A percentile compares a stretch with the other conserved stretches of the same genome.
phyloP scores from a whole-genome alignment of 1,140 invertebrate species.

The Musca vetustissima region DNA sequence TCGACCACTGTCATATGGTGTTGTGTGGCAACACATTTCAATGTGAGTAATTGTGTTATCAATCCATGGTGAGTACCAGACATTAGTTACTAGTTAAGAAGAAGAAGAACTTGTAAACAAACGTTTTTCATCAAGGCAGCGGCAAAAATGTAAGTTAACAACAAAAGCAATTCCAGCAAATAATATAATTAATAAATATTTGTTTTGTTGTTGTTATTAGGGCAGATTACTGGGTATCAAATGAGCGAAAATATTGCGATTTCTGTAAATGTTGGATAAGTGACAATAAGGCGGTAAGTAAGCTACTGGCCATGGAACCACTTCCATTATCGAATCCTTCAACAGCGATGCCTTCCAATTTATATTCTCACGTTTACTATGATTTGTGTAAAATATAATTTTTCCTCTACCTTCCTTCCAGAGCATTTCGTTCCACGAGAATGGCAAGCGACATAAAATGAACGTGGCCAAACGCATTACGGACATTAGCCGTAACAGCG shows the following conservation, averaged over 20 bases:
- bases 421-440: constrained; percentile 94
- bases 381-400: not conserved
- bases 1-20: no score
- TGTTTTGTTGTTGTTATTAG: constrained; percentile 56
- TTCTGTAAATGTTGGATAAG: constrained; percentile 98
- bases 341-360: not conserved
- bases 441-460: constrained; percentile 89
- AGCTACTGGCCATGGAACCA: no score
- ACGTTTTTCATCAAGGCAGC: no score
- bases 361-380: not conserved
- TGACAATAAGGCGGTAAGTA: constrained; percentile 89
- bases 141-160: no score
- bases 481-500: constrained; percentile 81
- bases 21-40: no score
- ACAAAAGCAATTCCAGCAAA: no score
- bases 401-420: constrained; percentile 44
- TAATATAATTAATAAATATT: no score
- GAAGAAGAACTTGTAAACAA: no score
- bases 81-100: no score
- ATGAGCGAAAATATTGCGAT: constrained; percentile 93
- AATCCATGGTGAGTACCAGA: no score
- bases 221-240: constrained; percentile 98
- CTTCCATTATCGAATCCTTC: no score
- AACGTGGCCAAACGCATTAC: constrained; percentile 87
- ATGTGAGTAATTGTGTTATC: no score